Evolutionary conservation across 2,888 invertebrate species (phyloP).

Genomic region (Hartigia nigra): DNA sequence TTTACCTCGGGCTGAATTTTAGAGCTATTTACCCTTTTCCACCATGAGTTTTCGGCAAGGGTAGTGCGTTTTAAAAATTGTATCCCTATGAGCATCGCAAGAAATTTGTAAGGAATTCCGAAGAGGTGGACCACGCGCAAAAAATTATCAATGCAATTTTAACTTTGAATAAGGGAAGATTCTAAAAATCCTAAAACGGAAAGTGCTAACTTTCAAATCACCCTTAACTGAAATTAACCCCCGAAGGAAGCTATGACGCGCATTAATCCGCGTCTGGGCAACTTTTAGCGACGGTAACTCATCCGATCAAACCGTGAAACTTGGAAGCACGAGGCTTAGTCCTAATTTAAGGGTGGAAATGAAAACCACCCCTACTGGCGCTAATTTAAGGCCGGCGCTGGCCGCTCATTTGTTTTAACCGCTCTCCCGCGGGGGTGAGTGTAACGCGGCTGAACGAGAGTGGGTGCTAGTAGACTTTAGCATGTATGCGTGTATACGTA

Average conservation of each 20-base stretch:
- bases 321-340: conserved; percentile 58
- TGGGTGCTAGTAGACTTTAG: conserved; percentile 21
- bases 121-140: background rate
- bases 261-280: conserved; percentile 50
- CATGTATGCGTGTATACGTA: conserved; percentile 12
- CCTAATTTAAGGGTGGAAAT: conserved; percentile 66
- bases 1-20: conserved; percentile 40
- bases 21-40: conserved; percentile 19
- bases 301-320: conserved; percentile 62
- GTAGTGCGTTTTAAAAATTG: background rate
- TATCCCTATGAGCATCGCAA: background rate
- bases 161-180: background rate
- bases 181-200: background rate
- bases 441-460: conserved; percentile 22
- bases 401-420: conserved; percentile 66
- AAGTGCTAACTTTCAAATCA: background rate
- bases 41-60: background rate
- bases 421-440: conserved; percentile 51
- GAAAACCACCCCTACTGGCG: conserved; percentile 63
- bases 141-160: background rate
- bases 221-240: background rate
- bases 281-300: conserved; percentile 58
- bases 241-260: conserved; percentile 21
- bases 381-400: conserved; percentile 64
- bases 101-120: background rate